Evolutionary conservation across 2,888 invertebrate genomes (phyloP), one percentile per base, ranked within the genome.

Genomic region (Chloroclystis v-ata): DNA sequence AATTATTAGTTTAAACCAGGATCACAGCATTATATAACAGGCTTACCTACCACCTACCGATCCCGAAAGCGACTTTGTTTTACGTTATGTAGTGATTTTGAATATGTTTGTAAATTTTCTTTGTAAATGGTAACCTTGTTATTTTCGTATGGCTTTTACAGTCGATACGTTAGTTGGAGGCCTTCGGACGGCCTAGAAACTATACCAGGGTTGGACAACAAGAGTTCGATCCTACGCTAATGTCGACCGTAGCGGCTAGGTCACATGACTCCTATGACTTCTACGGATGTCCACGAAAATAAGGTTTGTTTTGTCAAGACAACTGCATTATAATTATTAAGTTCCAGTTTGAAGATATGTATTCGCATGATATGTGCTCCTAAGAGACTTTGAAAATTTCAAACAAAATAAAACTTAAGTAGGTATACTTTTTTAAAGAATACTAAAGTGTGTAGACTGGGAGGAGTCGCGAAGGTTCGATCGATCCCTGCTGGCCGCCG

Each of bases 401-500:
- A 24, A 16, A 10, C 8, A 33, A 33, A 32, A 24, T 20, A 11
- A 35, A 20, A 11, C 11, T 11, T 20, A 35, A n/a, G n/a, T n/a
- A n/a, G n/a, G 7, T 24, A 6, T 6, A n/a, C 2, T 24, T 6
- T 35, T 35, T 35, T 7, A 20, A 16, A 24, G 35, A 8, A n/a
- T 2, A 11, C 10, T 32, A 16, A 40, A 40, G 9, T 32, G 32
- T n/a, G 13, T 29, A 44, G 40, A 38, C 32, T 32, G 24, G 40
- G 28, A 35, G 30, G 24, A 37, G 45, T 12, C 33, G 39, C 25
- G 35, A 39, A 46, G 29, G 33, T 45, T 33, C 42, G 45, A 49
- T 49, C 38, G 49, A 49, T 45, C 33, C 12, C 40, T 37, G 42
- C 43, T 25, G 25, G 7, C 46, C 33, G 41, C 56, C 49, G 45